Conservation (phyloP, 2,888 invertebrate genomes). For the Drosophila dives region DNA sequence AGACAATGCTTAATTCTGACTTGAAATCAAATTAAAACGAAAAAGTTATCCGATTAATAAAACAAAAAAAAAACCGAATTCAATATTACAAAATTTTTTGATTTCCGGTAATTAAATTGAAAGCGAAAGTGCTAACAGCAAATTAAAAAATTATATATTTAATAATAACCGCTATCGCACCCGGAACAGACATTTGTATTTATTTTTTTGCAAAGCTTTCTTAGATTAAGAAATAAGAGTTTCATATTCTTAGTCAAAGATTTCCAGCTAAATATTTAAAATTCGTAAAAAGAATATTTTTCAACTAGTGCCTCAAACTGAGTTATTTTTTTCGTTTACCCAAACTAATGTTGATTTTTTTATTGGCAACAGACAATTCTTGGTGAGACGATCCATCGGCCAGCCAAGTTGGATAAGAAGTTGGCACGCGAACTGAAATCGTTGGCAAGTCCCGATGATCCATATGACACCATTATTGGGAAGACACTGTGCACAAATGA, state of each 20-base stretch:
- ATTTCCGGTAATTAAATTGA: background rate
- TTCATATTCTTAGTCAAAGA: background rate
- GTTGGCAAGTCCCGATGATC: slow-evolving; percentile 90
- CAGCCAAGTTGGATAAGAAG: slow-evolving; percentile 93
- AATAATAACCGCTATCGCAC: background rate
- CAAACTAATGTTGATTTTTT: background rate
- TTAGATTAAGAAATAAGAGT: background rate
- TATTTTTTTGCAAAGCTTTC: background rate
- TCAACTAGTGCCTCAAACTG: background rate
- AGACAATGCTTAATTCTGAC: background rate
- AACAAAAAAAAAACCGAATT: too few relatives aligned
- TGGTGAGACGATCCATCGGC: slow-evolving; percentile 92
- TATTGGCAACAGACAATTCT: slow-evolving; percentile 89
- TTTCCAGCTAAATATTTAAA: background rate
- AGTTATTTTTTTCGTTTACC: background rate
- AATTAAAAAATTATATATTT: background rate
- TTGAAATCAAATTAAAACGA: background rate
- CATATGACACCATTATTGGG: slow-evolving; percentile 94
- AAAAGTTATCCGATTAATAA: background rate
- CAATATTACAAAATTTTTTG: background rate
- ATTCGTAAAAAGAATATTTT: too few relatives aligned
- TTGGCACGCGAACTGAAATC: slow-evolving; percentile 92
- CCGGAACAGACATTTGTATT: background rate
- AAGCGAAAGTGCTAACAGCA: background rate
- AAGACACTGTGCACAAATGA: slow-evolving; percentile 98